A percentile compares a stretch with the other conserved stretches of the same genome.
phyloP scores from a whole-genome alignment of 2,797 vertebrate genomes.

The Lacerta viridis region DNA sequence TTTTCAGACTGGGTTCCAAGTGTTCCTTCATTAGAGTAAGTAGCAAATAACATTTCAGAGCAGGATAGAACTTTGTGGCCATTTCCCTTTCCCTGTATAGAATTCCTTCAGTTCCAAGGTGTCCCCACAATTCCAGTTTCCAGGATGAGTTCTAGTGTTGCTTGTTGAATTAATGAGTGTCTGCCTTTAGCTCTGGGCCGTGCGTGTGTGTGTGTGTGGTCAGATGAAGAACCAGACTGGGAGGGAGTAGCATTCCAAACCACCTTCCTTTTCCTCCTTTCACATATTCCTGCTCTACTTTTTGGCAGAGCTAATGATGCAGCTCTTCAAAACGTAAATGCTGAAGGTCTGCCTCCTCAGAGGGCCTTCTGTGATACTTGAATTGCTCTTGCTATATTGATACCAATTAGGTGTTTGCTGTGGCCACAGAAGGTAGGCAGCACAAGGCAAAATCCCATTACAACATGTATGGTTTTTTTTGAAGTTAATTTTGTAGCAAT shows the following conservation, averaged over 20 bases:
- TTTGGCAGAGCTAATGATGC: not conserved
- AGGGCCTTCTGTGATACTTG: constrained; percentile 6
- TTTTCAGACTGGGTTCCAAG: constrained; percentile 51
- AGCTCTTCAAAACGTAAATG: constrained; percentile 33
- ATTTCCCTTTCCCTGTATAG: constrained; percentile 10
- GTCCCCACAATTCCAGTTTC: not conserved
- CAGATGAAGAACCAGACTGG: not conserved
- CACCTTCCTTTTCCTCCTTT: constrained; percentile 1
- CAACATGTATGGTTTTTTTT: constrained; percentile 27
- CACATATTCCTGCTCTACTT: not conserved
- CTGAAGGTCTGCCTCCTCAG: not conserved
- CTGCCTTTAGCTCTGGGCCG: not conserved
- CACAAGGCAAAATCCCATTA: not conserved
- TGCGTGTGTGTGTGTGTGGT: too few relatives aligned
- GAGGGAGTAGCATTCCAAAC: not conserved
- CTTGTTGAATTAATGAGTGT: constrained; percentile 9
- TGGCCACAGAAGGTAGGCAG: not conserved
- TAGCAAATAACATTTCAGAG: constrained; percentile 34
- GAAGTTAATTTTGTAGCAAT: constrained; percentile 1
- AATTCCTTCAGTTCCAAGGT: not conserved
- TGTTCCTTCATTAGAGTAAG: constrained; percentile 59
- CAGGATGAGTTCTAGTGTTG: not conserved
- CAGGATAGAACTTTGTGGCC: not conserved
- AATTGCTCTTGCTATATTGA: constrained; percentile 2
- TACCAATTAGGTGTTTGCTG: constrained; percentile 2